These are phyloP conservation scores for Pteria penguin DNA, from an alignment of 2,888 invertebrate genomes.

Conservation along the genomic window DNA sequence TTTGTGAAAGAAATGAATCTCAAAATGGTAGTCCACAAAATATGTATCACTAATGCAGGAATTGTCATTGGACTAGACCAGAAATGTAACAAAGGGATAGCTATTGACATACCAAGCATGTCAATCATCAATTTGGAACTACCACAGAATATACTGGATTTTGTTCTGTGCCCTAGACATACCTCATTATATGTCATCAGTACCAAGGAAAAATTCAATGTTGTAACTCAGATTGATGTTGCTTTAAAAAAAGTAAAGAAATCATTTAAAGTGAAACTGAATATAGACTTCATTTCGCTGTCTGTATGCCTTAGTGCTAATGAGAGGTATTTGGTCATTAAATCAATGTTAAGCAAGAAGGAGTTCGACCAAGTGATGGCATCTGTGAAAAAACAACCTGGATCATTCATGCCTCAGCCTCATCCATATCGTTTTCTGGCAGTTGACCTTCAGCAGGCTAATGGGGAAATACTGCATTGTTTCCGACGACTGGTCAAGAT, in stretches of 20 bases:
- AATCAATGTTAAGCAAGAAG: conserved; percentile 52
- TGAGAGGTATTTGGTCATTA: conserved; percentile 61
- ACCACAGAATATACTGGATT: conserved; percentile 53
- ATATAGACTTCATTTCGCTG: conserved; percentile 52
- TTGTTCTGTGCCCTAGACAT: conserved; percentile 49
- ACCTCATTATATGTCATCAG: conserved; percentile 48
- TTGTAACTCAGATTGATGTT: conserved; percentile 56
- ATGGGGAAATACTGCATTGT: conserved; percentile 60
- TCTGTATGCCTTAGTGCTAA: conserved; percentile 55
- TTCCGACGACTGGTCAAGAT: conserved; percentile 66
- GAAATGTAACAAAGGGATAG: conserved; percentile 39
- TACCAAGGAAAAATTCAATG: conserved; percentile 46
- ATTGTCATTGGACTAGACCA: conserved; percentile 53
- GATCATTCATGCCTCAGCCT: conserved; percentile 57
- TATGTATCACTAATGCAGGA: conserved; percentile 37
- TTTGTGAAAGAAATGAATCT: conserved; percentile 46
- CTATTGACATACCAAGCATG: conserved; percentile 48
- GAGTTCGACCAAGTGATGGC: conserved; percentile 65
- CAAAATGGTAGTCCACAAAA: conserved; percentile 47
- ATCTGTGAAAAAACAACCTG: conserved; percentile 58
- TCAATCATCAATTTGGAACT: conserved; percentile 38
- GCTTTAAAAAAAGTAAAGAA: conserved; percentile 51
- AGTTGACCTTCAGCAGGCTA: conserved; percentile 60
- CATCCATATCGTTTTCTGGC: conserved; percentile 66
- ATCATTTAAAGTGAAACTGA: conserved; percentile 56